phyloP scores from a whole-genome alignment of 2,113 vertebrate species.

The Tauraco erythrolophus region DNA sequence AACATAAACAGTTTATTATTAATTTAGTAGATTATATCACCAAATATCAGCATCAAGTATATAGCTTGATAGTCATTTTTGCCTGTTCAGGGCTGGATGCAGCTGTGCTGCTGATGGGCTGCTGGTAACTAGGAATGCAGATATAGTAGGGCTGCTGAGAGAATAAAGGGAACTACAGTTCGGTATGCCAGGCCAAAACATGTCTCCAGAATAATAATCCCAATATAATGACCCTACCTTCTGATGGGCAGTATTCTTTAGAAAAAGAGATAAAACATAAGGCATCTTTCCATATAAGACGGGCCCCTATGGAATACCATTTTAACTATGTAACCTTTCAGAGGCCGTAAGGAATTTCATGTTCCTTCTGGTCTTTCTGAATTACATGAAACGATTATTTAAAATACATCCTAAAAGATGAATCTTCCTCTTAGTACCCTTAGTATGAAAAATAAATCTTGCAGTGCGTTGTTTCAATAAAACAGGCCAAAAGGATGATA shows the following conservation, averaged over 20 bases:
- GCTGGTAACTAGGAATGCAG: neutral
- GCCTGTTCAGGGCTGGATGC: neutral
- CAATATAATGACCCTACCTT: neutral
- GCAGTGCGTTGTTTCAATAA: neutral
- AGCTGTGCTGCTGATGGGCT: neutral
- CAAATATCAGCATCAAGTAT: neutral
- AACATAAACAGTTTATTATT: neutral
- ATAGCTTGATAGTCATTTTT: neutral
- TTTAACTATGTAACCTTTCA: neutral
- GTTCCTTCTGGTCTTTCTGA: neutral
- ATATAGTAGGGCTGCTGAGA: neutral
- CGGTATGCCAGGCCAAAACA: neutral
- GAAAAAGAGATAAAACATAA: neutral
- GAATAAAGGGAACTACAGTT: neutral
- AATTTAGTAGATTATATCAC: neutral
- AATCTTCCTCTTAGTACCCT: neutral
- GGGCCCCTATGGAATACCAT: neutral
- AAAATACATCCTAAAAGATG: neutral
- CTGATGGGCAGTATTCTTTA: neutral
- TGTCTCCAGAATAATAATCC: neutral
- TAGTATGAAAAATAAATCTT: neutral
- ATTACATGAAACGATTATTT: neutral
- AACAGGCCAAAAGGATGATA: neutral
- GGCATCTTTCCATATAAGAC: accelerated
- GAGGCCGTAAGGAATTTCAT: neutral